Percentiles rank a stretch among this genome's conserved stretches.
phyloP scores from a whole-genome alignment of 1,140 invertebrate species.

The Tribolium castaneum region DNA sequence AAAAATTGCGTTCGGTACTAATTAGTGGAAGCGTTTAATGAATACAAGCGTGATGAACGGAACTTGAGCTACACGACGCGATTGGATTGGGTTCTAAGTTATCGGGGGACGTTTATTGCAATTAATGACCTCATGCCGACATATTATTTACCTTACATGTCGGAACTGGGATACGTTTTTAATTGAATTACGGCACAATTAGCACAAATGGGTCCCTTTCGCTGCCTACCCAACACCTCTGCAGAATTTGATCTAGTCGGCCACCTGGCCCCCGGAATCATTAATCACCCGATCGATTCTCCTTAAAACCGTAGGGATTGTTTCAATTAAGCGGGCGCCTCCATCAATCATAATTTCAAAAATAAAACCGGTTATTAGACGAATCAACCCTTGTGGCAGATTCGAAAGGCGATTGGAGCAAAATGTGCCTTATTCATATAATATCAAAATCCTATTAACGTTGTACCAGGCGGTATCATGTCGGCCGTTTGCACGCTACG shows the following conservation, averaged over 20 bases:
- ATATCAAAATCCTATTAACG: slow-evolving; percentile 46
- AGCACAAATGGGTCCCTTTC: slow-evolving; percentile 19
- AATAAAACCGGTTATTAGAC: slow-evolving; percentile 33
- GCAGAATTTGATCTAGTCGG: not conserved
- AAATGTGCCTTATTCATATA: slow-evolving; percentile 37
- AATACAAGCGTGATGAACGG: slow-evolving; percentile 23
- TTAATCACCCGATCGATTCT: slow-evolving; percentile 1
- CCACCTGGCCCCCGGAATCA: not conserved
- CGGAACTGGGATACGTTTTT: slow-evolving; percentile 18
- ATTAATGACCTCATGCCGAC: slow-evolving; percentile 29
- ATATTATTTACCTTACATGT: slow-evolving; percentile 29
- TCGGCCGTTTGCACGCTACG: slow-evolving; percentile 39
- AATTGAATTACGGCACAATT: slow-evolving; percentile 28
- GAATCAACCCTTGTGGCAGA: slow-evolving; percentile 8
- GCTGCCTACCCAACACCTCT: not conserved
- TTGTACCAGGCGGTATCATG: slow-evolving; percentile 43
- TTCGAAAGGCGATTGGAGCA: slow-evolving; percentile 27
- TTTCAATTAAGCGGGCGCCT: slow-evolving; percentile 8
- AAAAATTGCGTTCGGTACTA: slow-evolving; percentile 19
- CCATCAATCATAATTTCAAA: slow-evolving; percentile 28
- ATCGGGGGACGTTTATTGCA: slow-evolving; percentile 38
- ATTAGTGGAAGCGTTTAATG: slow-evolving; percentile 29
- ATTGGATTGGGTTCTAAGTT: slow-evolving; percentile 21
- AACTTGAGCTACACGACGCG: slow-evolving; percentile 18
- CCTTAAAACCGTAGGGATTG: not conserved